phyloP scores from a whole-genome alignment of 2,113 vertebrate genomes.

The Montifringilla adamsi region DNA sequence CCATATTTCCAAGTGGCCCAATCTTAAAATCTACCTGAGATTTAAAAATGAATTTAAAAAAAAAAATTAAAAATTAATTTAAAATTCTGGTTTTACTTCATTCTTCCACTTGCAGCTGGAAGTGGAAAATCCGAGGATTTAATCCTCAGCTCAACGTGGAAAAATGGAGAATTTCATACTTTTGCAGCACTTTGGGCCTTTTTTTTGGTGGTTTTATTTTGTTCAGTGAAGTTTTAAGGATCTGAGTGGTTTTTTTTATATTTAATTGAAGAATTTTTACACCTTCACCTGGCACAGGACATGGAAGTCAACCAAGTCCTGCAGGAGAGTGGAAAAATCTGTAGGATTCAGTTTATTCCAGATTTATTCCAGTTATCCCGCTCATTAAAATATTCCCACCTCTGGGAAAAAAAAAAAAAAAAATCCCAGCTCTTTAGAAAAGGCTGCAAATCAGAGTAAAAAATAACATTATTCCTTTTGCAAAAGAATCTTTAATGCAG shows the following conservation, averaged over 20 bases:
- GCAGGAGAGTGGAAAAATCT: neutral
- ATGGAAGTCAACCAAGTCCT: neutral
- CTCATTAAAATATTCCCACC: neutral
- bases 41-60: neutral
- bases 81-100: neutral
- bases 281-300: neutral
- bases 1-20: fast-evolving
- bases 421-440: neutral
- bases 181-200: neutral
- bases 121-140: neutral
- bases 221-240: neutral
- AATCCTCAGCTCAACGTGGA: no score
- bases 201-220: neutral
- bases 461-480: neutral
- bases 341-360: neutral
- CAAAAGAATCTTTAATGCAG: neutral
- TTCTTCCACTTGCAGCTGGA: neutral
- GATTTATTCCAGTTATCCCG: neutral
- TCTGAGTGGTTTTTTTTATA: neutral
- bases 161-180: neutral
- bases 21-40: neutral
- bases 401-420: neutral
- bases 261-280: neutral
- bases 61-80: no score
- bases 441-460: neutral